Base-by-base conservation (phyloP, 2,888 invertebrate genomes). In the Xanthia icteritia region DNA sequence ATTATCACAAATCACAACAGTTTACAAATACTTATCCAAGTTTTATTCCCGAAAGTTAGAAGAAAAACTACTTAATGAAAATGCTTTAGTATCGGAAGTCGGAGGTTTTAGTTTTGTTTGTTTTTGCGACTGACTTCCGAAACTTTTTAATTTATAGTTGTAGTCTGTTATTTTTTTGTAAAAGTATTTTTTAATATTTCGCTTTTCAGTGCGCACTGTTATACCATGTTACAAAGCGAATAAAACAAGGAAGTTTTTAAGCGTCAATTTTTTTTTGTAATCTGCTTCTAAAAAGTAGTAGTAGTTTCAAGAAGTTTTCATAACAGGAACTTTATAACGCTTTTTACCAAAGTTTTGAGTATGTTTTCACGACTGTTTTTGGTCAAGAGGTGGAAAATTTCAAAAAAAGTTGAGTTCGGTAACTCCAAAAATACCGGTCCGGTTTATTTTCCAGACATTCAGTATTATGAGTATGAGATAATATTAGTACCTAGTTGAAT, bases 1-100 rank as follows among this genome's bases (percentile, higher is more conserved):
- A 58, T 60, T 27, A 69, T 31, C 4, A 45, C 20, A n/a, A 68
- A 36, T 68, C 48, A 48, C 45, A 71, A 68, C 45, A 67, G 31
- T 45, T 45, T 66, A 45, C 11, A 45, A 71, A 56, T 68, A 58
- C 9, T 11, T 36, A 5, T 68, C 36, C 17, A n/a, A 39, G 11
- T n/a, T 6, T n/a, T 27, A 39, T 39, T 58, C 0, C 17, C 36
- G 17, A 45, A 17, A 66, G 20, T n/a, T 65, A 11, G n/a, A 67
- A 20, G 17, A 45, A 64, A 42, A 64, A 17, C 27, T 5, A 17
- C 23, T 17, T 27, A 20, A 9, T 15, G 15, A 31, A 64, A 70
- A 36, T 23, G 23, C 13, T 48, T 13, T 66, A 23, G 17, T 56
- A 56, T 68, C 31, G 45, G 17, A 45, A 45, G 17, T 31, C 23